Evolutionary conservation across 2,888 invertebrate species (phyloP).

Genomic region (Lissocephala sabroskyi): DNA sequence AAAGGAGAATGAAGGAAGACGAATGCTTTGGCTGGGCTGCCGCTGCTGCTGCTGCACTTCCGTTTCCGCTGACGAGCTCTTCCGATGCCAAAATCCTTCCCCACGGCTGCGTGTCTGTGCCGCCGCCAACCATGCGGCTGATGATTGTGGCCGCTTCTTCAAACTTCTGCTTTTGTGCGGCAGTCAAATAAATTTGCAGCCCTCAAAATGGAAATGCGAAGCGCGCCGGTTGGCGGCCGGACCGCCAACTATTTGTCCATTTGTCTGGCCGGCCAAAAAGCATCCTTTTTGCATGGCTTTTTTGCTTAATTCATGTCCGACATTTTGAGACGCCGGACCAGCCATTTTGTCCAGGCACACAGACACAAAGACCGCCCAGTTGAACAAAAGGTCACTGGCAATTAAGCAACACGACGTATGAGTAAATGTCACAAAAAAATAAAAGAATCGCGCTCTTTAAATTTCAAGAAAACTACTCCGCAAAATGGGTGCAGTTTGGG

Average conservation of each 20-base stretch:
- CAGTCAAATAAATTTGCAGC: conserved; percentile 59
- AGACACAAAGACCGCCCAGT: too few species aligned
- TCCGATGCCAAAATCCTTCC: too few species aligned
- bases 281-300: conserved; percentile 16
- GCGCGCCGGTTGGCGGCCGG: conserved; percentile 15
- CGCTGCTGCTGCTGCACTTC: conserved; percentile 40
- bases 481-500: too few species aligned
- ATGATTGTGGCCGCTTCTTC: conserved; percentile 33
- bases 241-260: background rate
- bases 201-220: conserved; percentile 52
- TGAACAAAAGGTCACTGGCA: conserved; percentile 47
- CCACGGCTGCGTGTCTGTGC: background rate
- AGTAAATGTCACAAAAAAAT: too few species aligned
- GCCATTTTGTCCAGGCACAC: conserved; percentile 24
- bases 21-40: too few species aligned
- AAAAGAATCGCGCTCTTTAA: too few species aligned
- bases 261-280: conserved; percentile 5
- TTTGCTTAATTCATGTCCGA: conserved; percentile 45
- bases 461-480: too few species aligned
- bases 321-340: conserved; percentile 10
- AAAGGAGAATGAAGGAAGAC: too few species aligned
- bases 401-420: conserved; percentile 54
- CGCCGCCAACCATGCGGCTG: background rate
- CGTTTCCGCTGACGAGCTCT: conserved; percentile 32
- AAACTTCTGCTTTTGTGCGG: conserved; percentile 47